Evolutionary conservation across 2,113 vertebrate genomes (phyloP), one percentile per base, ranked within the genome.

Genomic region (Aldabrachelys gigantea): DNA sequence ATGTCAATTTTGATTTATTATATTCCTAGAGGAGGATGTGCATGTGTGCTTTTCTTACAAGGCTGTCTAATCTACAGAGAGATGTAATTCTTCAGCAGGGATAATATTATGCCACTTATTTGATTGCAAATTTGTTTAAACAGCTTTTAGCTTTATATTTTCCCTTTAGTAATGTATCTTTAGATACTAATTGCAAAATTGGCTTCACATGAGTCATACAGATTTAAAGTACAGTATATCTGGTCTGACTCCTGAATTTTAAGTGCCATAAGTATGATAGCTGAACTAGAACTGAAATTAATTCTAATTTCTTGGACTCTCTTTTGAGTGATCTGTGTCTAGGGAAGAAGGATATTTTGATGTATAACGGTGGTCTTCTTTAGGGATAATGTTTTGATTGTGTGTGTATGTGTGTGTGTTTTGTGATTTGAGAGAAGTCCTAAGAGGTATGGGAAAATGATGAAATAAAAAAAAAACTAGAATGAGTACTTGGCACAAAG

Each of bases 41-140:
- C 96, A 97, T 98, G 94, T 90, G 76, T 97, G 96, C 96, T 96
- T 97, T 98, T 95, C 93, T 96, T 97, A 91, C 80, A 96, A 97
- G 97, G 91, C 96, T 95, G 95, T 94, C 94, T 97, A 0, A 87
- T 96, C 91, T 96, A 96, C 96, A 95, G n/a, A 96, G 83, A 95
- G 94, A 94, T 96, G 97, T 96, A 94, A 97, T 98, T 98, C 85
- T 96, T 97, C 98, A 98, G 96, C 91, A 94, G 93, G 96, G 96
- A 98, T 87, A 38, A 8, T 96, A 97, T 97, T 97, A 96, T 96
- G 89, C 96, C 96, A 93, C 97, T 97, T 97, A 97, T 97, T 98
- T 98, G 97, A 98, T 98, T 98, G 98, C 96, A 98, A 93, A 98
- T 98, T 96, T 98, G 95, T 98, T 98, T 97, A 96, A 98, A 96